Percentiles rank a stretch among this genome's conserved stretches.
phyloP scores from a whole-genome alignment of 2,888 invertebrate species.

The Cheilosia urbana region DNA sequence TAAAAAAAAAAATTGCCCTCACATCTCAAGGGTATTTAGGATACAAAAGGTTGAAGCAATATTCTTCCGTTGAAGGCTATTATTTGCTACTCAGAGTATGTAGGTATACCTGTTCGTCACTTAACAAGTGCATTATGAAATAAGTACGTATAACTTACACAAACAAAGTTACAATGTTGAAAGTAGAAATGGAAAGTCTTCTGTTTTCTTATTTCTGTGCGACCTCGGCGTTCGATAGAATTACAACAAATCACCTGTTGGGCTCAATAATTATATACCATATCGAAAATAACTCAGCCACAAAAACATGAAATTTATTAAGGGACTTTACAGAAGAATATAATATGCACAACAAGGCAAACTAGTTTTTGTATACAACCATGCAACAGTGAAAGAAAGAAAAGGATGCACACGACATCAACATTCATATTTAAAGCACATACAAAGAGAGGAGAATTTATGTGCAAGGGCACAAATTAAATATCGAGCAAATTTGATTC shows the following conservation, averaged over 20 bases:
- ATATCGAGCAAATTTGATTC: conserved; percentile 33
- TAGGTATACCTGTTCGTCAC: neutral
- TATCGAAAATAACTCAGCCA: neutral
- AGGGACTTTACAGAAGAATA: too few relatives aligned
- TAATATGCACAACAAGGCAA: too few relatives aligned
- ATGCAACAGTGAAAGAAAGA: conserved; percentile 31
- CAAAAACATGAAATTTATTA: neutral
- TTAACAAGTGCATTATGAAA: conserved; percentile 1
- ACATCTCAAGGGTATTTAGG: conserved; percentile 1
- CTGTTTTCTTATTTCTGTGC: neutral
- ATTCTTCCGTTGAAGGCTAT: neutral
- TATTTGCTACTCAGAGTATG: neutral
- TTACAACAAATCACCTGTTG: conserved; percentile 31
- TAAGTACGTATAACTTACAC: neutral
- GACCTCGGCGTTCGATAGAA: neutral
- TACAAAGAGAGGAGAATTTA: conserved; percentile 15
- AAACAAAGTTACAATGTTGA: neutral
- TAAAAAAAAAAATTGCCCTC: neutral
- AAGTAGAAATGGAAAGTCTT: neutral
- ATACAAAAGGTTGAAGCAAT: conserved; percentile 4
- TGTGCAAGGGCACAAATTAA: conserved; percentile 21
- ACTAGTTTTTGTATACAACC: conserved; percentile 7
- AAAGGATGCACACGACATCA: conserved; percentile 43
- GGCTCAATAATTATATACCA: conserved; percentile 12
- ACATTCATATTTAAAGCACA: conserved; percentile 13